Conservation (phyloP, 2,797 vertebrate species). For the Lateolabrax maculatus region DNA sequence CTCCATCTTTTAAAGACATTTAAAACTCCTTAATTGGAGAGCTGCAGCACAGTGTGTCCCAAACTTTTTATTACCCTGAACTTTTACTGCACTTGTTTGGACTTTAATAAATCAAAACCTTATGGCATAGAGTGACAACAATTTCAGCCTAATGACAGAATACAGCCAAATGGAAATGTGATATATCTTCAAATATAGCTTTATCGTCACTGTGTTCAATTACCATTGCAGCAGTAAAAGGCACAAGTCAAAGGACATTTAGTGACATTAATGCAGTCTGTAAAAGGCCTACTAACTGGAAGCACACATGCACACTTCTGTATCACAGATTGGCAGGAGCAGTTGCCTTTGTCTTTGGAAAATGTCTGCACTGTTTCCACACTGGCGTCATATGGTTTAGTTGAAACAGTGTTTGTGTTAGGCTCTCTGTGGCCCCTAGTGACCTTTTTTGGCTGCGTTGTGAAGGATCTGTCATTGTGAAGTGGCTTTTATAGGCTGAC, state of each 20-base stretch:
- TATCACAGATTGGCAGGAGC: constrained; percentile 60
- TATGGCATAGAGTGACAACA: constrained; percentile 30
- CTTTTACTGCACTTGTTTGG: constrained; percentile 51
- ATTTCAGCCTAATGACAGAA: constrained; percentile 35
- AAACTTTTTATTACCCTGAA: constrained; percentile 42
- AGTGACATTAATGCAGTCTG: constrained; percentile 56
- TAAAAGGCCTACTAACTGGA: constrained; percentile 30
- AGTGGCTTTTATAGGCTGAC: constrained; percentile 65
- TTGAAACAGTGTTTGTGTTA: constrained; percentile 53
- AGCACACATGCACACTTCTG: constrained; percentile 36
- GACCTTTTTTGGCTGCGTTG: constrained; percentile 58
- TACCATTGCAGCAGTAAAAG: constrained; percentile 41
- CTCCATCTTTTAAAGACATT: constrained; percentile 10
- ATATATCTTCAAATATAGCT: constrained; percentile 50
- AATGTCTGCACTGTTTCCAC: constrained; percentile 65
- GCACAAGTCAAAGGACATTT: constrained; percentile 54
- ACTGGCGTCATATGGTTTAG: constrained; percentile 42
- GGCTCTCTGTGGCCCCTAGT: constrained; percentile 25
- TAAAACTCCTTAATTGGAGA: neutral
- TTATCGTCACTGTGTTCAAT: constrained; percentile 47
- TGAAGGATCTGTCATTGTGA: constrained; percentile 59
- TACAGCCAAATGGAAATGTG: constrained; percentile 48
- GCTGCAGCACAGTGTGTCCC: constrained; percentile 10
- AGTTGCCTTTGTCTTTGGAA: constrained; percentile 68
- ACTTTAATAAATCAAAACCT: constrained; percentile 47